These are phyloP conservation scores for Mus minutoides DNA, from an alignment of 2,797 vertebrate species.

Conservation along the genomic window DNA sequence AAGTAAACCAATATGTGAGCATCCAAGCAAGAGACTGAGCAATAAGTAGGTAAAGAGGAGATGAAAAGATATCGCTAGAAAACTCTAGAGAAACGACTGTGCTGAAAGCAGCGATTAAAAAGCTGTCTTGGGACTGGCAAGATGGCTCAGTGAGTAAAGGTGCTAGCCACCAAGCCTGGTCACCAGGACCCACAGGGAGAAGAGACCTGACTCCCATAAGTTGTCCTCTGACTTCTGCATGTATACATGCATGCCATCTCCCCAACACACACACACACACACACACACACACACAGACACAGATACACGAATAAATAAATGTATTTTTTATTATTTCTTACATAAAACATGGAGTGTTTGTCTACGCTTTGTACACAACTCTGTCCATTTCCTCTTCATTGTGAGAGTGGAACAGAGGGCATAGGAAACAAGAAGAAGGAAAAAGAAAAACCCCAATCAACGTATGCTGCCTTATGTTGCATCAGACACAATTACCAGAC, in stretches of 20 bases:
- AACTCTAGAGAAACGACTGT: not conserved
- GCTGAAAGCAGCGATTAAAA: not conserved
- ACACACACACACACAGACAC: not conserved
- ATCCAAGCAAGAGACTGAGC: not conserved
- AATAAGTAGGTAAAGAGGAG: not conserved
- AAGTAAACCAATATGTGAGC: not conserved
- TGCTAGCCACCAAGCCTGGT: not conserved
- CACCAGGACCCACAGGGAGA: not conserved
- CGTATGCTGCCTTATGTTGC: no score
- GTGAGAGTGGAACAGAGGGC: not conserved
- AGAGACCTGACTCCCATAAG: no score
- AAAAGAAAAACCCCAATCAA: not conserved
- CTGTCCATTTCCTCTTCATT: not conserved
- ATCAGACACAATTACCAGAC: not conserved
- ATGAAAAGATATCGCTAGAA: not conserved
- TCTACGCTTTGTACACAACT: not conserved
- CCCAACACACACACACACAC: not conserved
- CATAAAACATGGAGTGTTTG: not conserved
- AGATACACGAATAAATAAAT: no score
- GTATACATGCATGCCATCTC: not conserved
- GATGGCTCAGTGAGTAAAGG: not conserved
- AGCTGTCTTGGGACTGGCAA: not conserved
- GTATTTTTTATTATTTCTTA: not conserved
- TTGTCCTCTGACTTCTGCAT: not conserved
- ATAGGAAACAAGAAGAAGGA: not conserved